A percentile compares a stretch with the other conserved stretches of the same genome.
phyloP scores from a whole-genome alignment of 2,797 vertebrate genomes.

The Dipus sagitta region DNA sequence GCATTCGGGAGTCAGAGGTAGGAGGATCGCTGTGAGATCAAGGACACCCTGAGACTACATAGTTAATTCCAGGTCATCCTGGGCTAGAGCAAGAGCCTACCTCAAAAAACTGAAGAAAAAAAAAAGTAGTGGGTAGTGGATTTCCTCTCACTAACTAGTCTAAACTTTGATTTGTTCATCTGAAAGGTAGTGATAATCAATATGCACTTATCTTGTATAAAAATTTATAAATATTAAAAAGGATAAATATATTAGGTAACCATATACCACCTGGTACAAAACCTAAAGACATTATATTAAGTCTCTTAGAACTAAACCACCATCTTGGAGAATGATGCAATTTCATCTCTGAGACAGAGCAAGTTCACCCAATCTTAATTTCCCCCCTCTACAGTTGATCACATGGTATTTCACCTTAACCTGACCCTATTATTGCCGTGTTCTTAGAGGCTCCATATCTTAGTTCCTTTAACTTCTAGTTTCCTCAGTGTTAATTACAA shows the following conservation, averaged over 20 bases:
- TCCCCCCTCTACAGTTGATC: neutral
- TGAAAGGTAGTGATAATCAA: slow-evolving; percentile 1
- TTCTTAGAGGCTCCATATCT: neutral
- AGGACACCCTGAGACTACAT: too few species aligned
- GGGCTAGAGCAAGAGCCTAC: too few species aligned
- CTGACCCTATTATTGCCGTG: neutral
- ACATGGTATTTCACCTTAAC: neutral
- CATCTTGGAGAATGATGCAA: slow-evolving; percentile 3
- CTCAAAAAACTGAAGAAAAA: too few species aligned
- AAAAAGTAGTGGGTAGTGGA: neutral
- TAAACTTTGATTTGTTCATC: neutral
- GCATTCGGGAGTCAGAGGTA: too few species aligned
- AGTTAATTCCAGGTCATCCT: too few species aligned
- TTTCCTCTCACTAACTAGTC: neutral
- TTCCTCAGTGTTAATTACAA: neutral
- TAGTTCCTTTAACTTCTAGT: neutral
- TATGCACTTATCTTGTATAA: neutral
- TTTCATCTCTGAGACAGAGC: slow-evolving; percentile 16
- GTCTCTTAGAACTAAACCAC: slow-evolving; percentile 13
- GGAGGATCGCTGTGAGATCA: too few species aligned
- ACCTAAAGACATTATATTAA: neutral
- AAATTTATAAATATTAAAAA: slow-evolving; percentile 18
- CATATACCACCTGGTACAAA: neutral
- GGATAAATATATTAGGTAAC: neutral
- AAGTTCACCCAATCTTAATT: neutral